These are phyloP conservation scores for Tylochromis polylepis DNA, from an alignment of 2,113 vertebrate species.

Conservation along the genomic window DNA sequence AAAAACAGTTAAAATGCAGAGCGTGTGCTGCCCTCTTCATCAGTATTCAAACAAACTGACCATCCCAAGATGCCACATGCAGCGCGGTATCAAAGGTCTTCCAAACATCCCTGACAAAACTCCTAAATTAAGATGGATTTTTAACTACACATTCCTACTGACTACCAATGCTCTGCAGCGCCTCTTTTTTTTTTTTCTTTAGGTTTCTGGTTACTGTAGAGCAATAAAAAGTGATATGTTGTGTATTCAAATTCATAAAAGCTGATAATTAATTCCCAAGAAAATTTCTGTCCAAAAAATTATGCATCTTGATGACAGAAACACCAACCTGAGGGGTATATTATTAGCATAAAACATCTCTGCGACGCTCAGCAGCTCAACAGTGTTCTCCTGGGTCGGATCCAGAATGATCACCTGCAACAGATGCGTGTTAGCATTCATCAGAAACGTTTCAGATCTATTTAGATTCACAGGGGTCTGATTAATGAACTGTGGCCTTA, in stretches of 20 bases:
- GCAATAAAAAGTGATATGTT: background rate
- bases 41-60: slow-evolving; percentile 33
- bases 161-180: background rate
- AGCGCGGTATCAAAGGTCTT: slow-evolving; percentile 21
- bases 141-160: background rate
- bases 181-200: background rate
- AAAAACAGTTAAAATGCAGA: slow-evolving; percentile 16
- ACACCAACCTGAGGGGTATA: slow-evolving; percentile 85
- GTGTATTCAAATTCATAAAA: background rate
- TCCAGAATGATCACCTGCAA: slow-evolving; percentile 89
- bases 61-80: background rate
- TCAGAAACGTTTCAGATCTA: background rate
- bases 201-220: background rate
- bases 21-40: slow-evolving; percentile 1
- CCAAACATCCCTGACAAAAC: slow-evolving; percentile 15
- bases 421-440: background rate
- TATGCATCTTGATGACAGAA: slow-evolving; percentile 4
- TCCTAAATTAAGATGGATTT: slow-evolving; percentile 20
- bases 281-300: background rate
- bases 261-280: background rate
- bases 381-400: slow-evolving; percentile 81
- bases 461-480: background rate
- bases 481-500: slow-evolving; percentile 49
- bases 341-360: slow-evolving; percentile 98
- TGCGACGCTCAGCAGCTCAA: slow-evolving; percentile 86